These are phyloP conservation scores for Laspeyria flexula DNA, from an alignment of 2,888 invertebrate species.

Conservation along the genomic window DNA sequence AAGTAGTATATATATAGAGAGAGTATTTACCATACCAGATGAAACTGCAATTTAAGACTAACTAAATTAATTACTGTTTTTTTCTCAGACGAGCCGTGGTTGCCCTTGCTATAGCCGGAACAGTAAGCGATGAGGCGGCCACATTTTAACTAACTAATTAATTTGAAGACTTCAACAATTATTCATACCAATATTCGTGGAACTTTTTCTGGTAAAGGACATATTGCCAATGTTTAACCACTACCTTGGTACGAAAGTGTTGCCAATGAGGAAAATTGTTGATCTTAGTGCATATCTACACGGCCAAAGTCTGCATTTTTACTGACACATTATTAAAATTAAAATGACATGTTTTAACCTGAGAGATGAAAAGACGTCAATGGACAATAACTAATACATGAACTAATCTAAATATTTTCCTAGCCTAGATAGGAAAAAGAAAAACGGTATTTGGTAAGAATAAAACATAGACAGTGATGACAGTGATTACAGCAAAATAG, in stretches of 20 bases:
- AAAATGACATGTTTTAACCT: neutral
- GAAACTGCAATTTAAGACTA: neutral
- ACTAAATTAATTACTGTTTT: neutral
- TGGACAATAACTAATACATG: no score
- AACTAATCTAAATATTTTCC: no score
- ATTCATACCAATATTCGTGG: neutral
- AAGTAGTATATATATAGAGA: no score
- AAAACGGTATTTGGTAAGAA: no score
- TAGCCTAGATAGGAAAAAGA: no score
- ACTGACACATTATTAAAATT: neutral
- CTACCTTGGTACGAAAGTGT: neutral
- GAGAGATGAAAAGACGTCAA: neutral
- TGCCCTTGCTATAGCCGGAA: slow-evolving; percentile 1
- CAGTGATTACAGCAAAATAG: no score
- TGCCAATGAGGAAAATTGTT: slow-evolving; percentile 1
- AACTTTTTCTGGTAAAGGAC: neutral
- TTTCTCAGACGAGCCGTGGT: neutral
- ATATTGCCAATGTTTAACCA: neutral
- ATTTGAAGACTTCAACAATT: neutral
- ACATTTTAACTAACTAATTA: neutral
- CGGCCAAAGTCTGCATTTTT: neutral
- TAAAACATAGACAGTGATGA: no score
- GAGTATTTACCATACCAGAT: no score
- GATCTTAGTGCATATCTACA: neutral
- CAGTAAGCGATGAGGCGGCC: neutral